Conservation (phyloP, 2,113 vertebrate genomes). For the Apteryx owenii region DNA sequence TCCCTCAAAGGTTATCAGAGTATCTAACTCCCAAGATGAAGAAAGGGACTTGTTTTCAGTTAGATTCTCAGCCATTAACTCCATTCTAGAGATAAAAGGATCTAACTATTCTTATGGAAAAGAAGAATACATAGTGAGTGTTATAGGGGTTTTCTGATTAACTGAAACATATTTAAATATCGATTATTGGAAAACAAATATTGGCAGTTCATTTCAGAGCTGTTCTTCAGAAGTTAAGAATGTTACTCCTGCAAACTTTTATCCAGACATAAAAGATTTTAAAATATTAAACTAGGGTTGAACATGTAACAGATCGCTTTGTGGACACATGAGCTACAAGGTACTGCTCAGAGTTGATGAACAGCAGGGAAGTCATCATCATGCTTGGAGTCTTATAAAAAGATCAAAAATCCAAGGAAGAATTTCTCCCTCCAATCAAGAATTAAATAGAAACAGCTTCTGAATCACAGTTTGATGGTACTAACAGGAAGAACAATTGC, state of each 20-base stretch:
- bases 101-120: neutral
- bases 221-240: neutral
- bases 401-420: constrained; percentile 82
- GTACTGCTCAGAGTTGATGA: constrained; percentile 82
- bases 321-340: constrained; percentile 80
- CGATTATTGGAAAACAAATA: neutral
- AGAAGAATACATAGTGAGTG: neutral
- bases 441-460: constrained; percentile 40
- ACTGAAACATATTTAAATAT: neutral
- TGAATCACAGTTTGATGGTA: neutral
- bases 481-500: constrained; percentile 13
- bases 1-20: neutral
- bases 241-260: neutral
- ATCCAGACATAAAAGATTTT: neutral
- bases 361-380: constrained; percentile 80
- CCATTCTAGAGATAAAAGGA: neutral
- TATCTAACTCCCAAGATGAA: neutral
- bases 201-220: neutral
- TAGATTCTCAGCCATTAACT: neutral
- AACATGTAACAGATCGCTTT: neutral
- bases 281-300: neutral
- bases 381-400: constrained; percentile 79
- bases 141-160: neutral
- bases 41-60: neutral
- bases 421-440: constrained; percentile 79